Evolutionary conservation across 2,888 invertebrate genomes (phyloP).

Genomic region (Drosophila melanosoma): DNA sequence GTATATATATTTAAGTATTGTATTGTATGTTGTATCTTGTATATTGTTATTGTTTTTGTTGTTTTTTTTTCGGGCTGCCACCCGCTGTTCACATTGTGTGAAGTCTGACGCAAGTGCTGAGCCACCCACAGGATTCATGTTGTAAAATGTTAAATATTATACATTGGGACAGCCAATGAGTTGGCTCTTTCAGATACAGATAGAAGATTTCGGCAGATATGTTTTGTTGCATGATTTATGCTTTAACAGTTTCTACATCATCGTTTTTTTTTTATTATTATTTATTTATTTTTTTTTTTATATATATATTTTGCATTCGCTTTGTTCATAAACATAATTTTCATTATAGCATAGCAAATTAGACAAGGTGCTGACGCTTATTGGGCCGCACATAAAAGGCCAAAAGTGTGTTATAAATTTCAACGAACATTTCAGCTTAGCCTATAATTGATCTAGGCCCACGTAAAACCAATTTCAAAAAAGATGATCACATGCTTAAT

Average conservation of each 20-base stretch:
- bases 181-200: constrained; percentile 51
- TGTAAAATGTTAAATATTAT: constrained; percentile 43
- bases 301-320: constrained; percentile 59
- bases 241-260: constrained; percentile 31
- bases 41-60: neutral
- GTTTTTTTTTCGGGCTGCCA: constrained; percentile 15
- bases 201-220: constrained; percentile 14
- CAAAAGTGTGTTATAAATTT: constrained; percentile 60
- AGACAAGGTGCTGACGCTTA: constrained; percentile 82
- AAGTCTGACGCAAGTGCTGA: constrained; percentile 62
- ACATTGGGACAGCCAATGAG: constrained; percentile 56
- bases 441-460: constrained; percentile 53
- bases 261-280: constrained; percentile 20
- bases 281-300: neutral
- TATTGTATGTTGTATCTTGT: neutral
- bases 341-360: constrained; percentile 82
- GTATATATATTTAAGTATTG: constrained; percentile 12
- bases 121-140: constrained; percentile 74
- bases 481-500: constrained; percentile 43
- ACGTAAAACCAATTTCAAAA: constrained; percentile 40
- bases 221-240: constrained; percentile 65
- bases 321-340: constrained; percentile 69
- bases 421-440: constrained; percentile 21
- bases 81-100: constrained; percentile 69
- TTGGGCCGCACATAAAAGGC: constrained; percentile 58